A percentile compares a stretch with the other conserved stretches of the same genome.
Conservation (phyloP, 2,113 vertebrate genomes). For the Sardina pilchardus region DNA sequence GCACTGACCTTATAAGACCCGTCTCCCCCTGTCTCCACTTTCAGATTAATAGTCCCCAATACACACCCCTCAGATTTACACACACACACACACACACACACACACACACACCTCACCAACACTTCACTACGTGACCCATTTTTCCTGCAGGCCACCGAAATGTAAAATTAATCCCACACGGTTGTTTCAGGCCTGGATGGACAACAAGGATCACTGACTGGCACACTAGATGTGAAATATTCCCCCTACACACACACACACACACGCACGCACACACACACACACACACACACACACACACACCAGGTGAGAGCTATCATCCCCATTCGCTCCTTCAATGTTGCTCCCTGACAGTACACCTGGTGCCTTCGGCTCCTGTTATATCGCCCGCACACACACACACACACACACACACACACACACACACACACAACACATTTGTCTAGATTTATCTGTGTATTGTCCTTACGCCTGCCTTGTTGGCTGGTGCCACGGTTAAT, state of each 20-base stretch:
- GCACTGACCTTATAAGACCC: not conserved
- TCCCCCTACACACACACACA: not conserved
- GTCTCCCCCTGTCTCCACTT: not conserved
- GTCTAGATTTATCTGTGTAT: not conserved
- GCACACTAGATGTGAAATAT: not conserved
- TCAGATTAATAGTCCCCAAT: not conserved
- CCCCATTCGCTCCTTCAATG: too few relatives aligned
- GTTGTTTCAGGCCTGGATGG: not conserved
- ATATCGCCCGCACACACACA: too few relatives aligned
- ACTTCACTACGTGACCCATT: not conserved
- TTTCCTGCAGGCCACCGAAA: not conserved
- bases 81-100: not conserved
- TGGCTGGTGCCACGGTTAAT: not conserved
- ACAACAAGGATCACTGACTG: not conserved
- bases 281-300: not conserved
- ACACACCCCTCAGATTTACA: not conserved
- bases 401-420: not conserved
- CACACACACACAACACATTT: conserved; percentile 4
- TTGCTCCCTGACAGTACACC: too few relatives aligned
- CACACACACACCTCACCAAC: not conserved
- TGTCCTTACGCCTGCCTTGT: not conserved
- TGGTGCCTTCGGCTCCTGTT: too few relatives aligned
- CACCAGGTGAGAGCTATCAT: too few relatives aligned
- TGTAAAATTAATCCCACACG: not conserved
- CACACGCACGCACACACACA: not conserved